These are phyloP conservation scores for Trichogramma pretiosum DNA, from an alignment of 1,140 invertebrate species.

Conservation along the genomic window DNA sequence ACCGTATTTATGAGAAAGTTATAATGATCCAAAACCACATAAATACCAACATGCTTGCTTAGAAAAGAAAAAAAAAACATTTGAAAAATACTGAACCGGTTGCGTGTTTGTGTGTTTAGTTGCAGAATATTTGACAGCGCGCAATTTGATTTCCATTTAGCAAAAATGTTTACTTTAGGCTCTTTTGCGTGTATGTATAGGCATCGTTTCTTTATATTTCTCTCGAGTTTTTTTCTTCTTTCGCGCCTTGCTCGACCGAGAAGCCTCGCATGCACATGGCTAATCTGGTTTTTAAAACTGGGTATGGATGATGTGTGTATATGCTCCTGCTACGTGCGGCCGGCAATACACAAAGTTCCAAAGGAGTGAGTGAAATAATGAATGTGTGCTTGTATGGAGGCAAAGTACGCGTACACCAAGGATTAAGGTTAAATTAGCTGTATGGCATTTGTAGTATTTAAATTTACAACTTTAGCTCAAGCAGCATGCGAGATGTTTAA, in stretches of 20 bases:
- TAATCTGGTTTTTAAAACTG: constrained; percentile 15
- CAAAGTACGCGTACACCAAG: too few species aligned
- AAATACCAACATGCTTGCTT: too few species aligned
- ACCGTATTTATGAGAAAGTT: too few species aligned
- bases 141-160: constrained; percentile 28
- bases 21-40: too few species aligned
- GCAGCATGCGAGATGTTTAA: too few species aligned
- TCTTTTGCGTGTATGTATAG: neutral
- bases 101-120: too few species aligned
- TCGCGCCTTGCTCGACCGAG: neutral
- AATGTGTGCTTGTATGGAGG: too few species aligned
- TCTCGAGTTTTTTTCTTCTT: neutral
- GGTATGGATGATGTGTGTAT: too few species aligned
- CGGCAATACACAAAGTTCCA: too few species aligned
- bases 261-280: too few species aligned
- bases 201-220: neutral
- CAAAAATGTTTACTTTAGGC: constrained; percentile 24
- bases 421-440: constrained; percentile 12
- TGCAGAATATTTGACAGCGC: too few species aligned
- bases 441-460: constrained; percentile 2
- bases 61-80: neutral
- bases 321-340: too few species aligned
- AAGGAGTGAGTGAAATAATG: neutral
- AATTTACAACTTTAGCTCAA: neutral
- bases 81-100: constrained; percentile 14